Evolutionary conservation across 2,113 vertebrate species (phyloP).

Genomic region (Marmota monax): DNA sequence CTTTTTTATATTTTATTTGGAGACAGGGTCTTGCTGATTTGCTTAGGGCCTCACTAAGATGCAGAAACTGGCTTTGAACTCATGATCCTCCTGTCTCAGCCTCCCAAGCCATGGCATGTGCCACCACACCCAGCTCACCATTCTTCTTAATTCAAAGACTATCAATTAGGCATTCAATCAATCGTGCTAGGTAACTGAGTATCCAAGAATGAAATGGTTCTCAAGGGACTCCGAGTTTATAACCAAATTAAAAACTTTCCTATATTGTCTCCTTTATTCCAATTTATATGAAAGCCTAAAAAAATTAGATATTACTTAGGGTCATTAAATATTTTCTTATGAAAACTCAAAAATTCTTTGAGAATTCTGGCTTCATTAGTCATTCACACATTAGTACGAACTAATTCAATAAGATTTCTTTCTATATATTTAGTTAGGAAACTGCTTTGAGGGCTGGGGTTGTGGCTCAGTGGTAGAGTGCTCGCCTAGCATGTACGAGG

Average conservation of each 20-base stretch:
- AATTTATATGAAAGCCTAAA: background rate
- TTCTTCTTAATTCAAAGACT: background rate
- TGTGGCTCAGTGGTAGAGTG: no score
- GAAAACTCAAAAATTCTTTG: background rate
- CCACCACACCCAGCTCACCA: no score
- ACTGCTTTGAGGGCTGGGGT: background rate
- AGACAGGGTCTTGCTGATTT: no score
- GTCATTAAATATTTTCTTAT: background rate
- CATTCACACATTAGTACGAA: background rate
- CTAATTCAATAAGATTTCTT: background rate
- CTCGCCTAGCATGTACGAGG: no score
- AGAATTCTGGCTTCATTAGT: background rate
- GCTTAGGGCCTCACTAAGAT: no score
- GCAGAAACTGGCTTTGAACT: no score
- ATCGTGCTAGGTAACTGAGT: background rate
- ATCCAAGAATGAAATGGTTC: background rate
- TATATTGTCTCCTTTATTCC: background rate
- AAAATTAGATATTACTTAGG: conserved; percentile 13
- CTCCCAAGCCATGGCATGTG: no score
- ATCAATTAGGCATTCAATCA: background rate
- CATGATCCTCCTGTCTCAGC: no score
- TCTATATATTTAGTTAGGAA: conserved; percentile 16
- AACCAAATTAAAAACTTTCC: background rate
- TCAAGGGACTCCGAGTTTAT: background rate
- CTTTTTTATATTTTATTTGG: no score